Percentiles rank a stretch among this genome's conserved stretches.
These are phyloP conservation scores for Fukomys damarensis DNA, from an alignment of 2,113 vertebrate species.

Conservation along the genomic window DNA sequence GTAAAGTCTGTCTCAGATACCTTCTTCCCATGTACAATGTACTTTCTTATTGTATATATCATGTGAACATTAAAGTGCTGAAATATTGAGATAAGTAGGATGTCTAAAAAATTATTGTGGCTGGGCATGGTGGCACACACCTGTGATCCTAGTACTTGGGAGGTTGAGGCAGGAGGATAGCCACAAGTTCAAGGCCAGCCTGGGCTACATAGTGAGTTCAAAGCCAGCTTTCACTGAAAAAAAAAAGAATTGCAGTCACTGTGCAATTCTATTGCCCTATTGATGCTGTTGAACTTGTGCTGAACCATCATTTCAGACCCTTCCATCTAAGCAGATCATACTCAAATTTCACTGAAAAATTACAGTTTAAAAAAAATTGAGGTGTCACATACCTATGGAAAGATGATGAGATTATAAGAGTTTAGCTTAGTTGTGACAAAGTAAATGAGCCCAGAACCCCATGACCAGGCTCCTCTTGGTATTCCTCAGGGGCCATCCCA, in stretches of 20 bases:
- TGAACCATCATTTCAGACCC: not conserved
- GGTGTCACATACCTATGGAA: not conserved
- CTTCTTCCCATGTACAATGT: not conserved
- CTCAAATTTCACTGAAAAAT: not conserved
- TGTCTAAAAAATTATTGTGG: not conserved
- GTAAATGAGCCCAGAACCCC: not conserved
- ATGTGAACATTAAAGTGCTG: not conserved
- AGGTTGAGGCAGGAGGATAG: not conserved
- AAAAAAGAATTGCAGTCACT: not conserved
- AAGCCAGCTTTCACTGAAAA: not conserved
- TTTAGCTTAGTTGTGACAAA: not conserved
- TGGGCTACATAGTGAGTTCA: not conserved
- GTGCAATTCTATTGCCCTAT: no score
- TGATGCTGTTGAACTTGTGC: not conserved
- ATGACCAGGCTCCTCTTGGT: not conserved
- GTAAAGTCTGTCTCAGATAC: not conserved
- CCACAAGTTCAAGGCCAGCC: not conserved
- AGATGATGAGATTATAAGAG: not conserved
- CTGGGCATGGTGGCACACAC: not conserved
- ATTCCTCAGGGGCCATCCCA: not conserved
- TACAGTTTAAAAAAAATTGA: not conserved
- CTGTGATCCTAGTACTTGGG: not conserved
- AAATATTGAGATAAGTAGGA: constrained; percentile 1
- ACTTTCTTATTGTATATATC: not conserved
- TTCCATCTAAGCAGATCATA: not conserved